Evolutionary conservation across 2,888 invertebrate genomes (phyloP).

Genomic region (Melanostoma mellinum): DNA sequence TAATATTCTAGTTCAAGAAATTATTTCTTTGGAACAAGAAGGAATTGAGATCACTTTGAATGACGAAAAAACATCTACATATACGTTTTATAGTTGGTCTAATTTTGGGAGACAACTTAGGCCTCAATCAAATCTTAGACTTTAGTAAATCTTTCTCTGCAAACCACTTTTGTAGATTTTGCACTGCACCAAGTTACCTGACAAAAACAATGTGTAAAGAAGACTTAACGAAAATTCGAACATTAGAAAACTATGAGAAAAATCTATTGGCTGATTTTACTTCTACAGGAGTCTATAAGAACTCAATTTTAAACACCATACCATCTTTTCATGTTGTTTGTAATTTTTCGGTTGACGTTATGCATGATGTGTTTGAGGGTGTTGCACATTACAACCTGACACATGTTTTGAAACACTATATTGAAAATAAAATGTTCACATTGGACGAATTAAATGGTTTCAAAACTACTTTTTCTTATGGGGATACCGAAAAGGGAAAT

Average conservation of each 20-base stretch:
- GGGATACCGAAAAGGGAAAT: conserved; percentile 64
- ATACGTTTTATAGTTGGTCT: conserved; percentile 24
- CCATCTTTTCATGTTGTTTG: conserved; percentile 50
- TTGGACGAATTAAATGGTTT: conserved; percentile 55
- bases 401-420: conserved; percentile 50
- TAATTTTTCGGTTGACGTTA: conserved; percentile 54
- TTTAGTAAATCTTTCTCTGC: conserved; percentile 57
- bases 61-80: not conserved
- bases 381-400: conserved; percentile 52
- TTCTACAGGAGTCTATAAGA: conserved; percentile 34
- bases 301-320: conserved; percentile 47
- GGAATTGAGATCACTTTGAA: conserved; percentile 20
- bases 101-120: conserved; percentile 48
- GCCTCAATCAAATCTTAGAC: conserved; percentile 44
- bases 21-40: conserved; percentile 25
- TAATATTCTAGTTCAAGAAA: conserved; percentile 10
- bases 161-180: conserved; percentile 55
- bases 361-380: conserved; percentile 65
- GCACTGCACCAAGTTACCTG: conserved; percentile 15
- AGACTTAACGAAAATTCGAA: conserved; percentile 34
- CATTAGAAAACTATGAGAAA: conserved; percentile 38
- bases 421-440: conserved; percentile 53
- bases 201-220: conserved; percentile 38
- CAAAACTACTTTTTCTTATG: conserved; percentile 61
- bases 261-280: conserved; percentile 32